Evolutionary conservation across 2,888 invertebrate genomes (phyloP), one percentile per base, ranked within the genome.

Genomic region (Diaphora mendica): DNA sequence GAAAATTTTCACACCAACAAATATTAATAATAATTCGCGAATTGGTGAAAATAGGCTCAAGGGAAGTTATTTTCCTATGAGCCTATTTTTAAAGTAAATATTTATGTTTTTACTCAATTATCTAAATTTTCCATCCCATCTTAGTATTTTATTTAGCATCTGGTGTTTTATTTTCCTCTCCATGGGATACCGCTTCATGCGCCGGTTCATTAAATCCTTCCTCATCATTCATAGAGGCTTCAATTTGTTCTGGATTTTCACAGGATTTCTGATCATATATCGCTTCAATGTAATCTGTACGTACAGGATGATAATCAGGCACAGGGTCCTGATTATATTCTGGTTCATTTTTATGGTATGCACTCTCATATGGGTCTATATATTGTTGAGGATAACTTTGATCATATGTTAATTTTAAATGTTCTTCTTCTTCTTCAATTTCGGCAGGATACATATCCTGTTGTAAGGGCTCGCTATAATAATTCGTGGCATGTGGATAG

Each of bases 301-400:
- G 73, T 33, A 70, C 71, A 74, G 68, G 71, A 26, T 74, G 65
- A 65, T 73, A 70, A 9, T 55, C 51, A 13, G 26, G 72, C 30
- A 64, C 30, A 39, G 73, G 11, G 44, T 64, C 42, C 11, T 69
- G 72, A 67, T 39, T 39, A 39, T 77, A 77, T 73, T 77, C 71
- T 55, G 66, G 71, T 59, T 79, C 74, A 15, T 81, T 74, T 20
- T 81, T 77, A 66, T 82, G 78, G 76, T 87, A 87, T 35, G 73
- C 80, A 70, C 80, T 80, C 69, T 84, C 83, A 71, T 87, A 83
- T 26, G 74, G 42, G 51, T 70, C 75, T 9, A 77, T 74, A 79
- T 94, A 93, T 80, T 94, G 93, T 76, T 93, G 89, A 77, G 90
- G 89, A 72, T 94, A 94, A 79, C 81, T 88, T 75, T 88, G 92